Conservation (phyloP, 2,797 vertebrate genomes). For the Platyrinchus mystaceus region DNA sequence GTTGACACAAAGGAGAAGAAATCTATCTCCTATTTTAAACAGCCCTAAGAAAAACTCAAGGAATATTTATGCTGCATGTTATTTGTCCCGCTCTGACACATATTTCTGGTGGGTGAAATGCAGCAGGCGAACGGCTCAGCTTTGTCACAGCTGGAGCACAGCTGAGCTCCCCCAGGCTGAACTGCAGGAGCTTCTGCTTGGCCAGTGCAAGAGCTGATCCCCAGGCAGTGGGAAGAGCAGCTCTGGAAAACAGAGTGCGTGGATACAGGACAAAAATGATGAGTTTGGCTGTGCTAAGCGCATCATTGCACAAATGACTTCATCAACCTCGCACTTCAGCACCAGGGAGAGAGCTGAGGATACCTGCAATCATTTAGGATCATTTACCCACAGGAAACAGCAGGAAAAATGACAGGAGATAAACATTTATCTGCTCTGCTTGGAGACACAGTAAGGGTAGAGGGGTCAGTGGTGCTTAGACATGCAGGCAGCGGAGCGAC, state of each 20-base stretch:
- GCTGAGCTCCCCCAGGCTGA: background rate
- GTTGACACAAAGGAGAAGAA: background rate
- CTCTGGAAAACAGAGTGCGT: background rate
- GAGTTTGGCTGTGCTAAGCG: background rate
- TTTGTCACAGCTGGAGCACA: background rate
- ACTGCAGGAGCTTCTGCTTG: background rate
- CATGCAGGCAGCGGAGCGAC: background rate
- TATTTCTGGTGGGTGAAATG: background rate
- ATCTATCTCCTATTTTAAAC: background rate
- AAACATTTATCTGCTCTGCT: background rate
- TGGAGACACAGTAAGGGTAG: background rate
- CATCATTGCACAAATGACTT: background rate
- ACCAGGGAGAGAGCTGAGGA: background rate
- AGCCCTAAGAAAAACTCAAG: background rate
- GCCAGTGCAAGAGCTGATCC: background rate
- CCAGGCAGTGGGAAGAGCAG: background rate
- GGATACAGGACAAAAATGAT: background rate
- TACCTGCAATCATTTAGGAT: background rate
- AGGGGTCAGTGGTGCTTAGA: background rate
- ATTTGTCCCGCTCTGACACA: background rate
- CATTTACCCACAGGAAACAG: background rate
- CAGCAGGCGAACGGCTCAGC: background rate
- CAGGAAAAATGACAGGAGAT: constrained; percentile 5
- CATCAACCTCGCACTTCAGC: background rate
- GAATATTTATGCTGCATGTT: background rate